Evolutionary conservation across 2,797 vertebrate genomes (phyloP).

Genomic region (Oreochromis grahami): DNA sequence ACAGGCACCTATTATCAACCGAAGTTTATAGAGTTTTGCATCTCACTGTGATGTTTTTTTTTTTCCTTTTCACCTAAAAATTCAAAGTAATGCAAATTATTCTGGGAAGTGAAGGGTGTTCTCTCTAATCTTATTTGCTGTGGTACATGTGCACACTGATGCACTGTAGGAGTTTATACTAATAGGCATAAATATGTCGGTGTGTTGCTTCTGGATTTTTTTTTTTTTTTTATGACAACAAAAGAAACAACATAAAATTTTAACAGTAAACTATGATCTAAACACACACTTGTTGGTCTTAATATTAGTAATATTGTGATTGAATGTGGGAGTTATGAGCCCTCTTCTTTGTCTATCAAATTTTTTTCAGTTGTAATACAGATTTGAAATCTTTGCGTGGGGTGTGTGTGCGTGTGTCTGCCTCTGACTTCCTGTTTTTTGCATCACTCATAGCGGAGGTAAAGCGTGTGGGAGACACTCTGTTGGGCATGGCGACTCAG

Average conservation of each 20-base stretch:
- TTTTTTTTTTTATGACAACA: not conserved
- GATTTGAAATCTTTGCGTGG: not conserved
- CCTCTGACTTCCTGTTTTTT: not conserved
- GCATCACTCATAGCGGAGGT: constrained; percentile 82
- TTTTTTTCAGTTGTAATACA: rapidly evolving
- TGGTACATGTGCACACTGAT: not conserved
- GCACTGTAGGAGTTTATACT: not conserved
- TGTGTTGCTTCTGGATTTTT: not conserved
- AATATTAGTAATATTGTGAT: not conserved
- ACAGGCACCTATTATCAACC: not conserved
- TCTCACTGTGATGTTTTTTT: not conserved
- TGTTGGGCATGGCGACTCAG: constrained; percentile 97
- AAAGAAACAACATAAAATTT: not conserved
- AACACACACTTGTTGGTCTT: not conserved
- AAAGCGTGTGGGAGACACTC: constrained; percentile 95
- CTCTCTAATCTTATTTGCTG: not conserved
- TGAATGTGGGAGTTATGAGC: not conserved
- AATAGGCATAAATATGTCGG: not conserved
- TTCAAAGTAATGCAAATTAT: not conserved
- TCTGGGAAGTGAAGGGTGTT: not conserved
- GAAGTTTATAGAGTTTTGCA: not conserved
- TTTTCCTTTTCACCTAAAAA: not conserved
- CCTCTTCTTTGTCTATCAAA: not conserved
- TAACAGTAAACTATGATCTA: not conserved
- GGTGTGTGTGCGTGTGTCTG: not conserved